A percentile compares a stretch with the other conserved stretches of the same genome.
phyloP scores from a whole-genome alignment of 1,140 invertebrate species.

The Dendrolimus punctatus region DNA sequence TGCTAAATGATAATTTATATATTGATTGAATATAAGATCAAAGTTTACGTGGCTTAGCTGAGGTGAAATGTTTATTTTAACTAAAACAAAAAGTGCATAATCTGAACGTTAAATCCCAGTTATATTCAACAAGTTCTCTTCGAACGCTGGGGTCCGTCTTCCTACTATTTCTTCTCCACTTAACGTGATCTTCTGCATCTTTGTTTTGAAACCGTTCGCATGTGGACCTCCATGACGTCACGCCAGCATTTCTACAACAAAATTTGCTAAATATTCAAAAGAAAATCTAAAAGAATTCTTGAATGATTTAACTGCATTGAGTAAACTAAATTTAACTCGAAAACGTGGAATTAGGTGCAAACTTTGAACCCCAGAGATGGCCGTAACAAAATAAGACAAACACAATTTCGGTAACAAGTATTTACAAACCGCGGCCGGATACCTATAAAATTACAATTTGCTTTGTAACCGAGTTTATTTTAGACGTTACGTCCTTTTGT shows the following conservation, averaged over 20 bases:
- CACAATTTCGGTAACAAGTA: constrained; percentile 42
- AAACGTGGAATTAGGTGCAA: constrained; percentile 5
- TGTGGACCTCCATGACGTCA: too few species aligned
- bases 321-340: constrained; percentile 1
- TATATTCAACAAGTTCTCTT: too few species aligned
- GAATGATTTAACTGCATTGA: not conserved
- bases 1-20: not conserved
- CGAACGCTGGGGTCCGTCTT: too few species aligned
- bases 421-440: constrained; percentile 26
- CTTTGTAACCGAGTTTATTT: constrained; percentile 19
- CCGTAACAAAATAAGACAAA: constrained; percentile 31
- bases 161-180: too few species aligned
- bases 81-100: too few species aligned
- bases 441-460: constrained; percentile 24
- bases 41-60: too few species aligned
- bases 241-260: too few species aligned
- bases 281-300: not conserved
- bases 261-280: not conserved
- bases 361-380: constrained; percentile 1
- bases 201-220: too few species aligned
- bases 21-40: not conserved
- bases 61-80: too few species aligned
- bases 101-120: too few species aligned
- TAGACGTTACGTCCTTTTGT: constrained; percentile 10
- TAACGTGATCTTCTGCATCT: too few species aligned